These are phyloP conservation scores for Spilarctia lutea DNA, from an alignment of 2,888 invertebrate genomes.

Conservation along the genomic window DNA sequence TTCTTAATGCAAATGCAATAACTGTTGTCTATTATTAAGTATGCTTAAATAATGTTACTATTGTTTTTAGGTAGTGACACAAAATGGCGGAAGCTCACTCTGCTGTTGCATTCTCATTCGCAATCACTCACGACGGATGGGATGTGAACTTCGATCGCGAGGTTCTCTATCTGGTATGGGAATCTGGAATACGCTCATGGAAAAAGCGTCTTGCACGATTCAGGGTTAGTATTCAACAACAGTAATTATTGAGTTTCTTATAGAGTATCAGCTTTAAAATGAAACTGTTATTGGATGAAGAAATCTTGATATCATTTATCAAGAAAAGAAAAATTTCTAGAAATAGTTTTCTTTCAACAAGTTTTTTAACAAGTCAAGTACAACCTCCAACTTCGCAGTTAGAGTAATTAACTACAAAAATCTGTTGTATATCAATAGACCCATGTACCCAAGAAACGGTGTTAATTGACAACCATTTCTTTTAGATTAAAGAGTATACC, in stretches of 20 bases:
- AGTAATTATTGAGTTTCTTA: not conserved
- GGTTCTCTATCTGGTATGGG: slow-evolving; percentile 97
- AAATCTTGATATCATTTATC: not conserved
- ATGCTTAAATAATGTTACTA: slow-evolving; percentile 15
- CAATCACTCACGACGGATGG: slow-evolving; percentile 99
- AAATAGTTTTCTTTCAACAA: too few species aligned
- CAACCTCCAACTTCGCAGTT: too few species aligned
- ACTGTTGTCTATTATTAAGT: not conserved
- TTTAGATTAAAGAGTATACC: too few species aligned
- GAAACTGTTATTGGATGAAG: not conserved
- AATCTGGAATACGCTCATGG: slow-evolving; percentile 98
- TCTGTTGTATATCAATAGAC: too few species aligned
- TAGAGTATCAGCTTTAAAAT: not conserved
- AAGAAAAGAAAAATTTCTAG: too few species aligned
- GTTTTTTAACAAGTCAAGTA: too few species aligned
- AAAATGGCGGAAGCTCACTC: slow-evolving; percentile 99
- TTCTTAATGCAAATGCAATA: not conserved
- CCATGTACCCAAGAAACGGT: too few species aligned
- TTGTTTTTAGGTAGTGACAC: slow-evolving; percentile 47
- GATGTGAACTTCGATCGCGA: slow-evolving; percentile 99
- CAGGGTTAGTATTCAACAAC: slow-evolving; percentile 88
- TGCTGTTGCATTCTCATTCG: slow-evolving; percentile 98
- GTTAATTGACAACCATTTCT: too few species aligned
- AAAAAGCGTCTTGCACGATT: slow-evolving; percentile 96
- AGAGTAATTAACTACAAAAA: too few species aligned